phyloP scores from a whole-genome alignment of 37 sponge, comb jelly and placozoan genomes.

The Crambe crambe region DNA sequence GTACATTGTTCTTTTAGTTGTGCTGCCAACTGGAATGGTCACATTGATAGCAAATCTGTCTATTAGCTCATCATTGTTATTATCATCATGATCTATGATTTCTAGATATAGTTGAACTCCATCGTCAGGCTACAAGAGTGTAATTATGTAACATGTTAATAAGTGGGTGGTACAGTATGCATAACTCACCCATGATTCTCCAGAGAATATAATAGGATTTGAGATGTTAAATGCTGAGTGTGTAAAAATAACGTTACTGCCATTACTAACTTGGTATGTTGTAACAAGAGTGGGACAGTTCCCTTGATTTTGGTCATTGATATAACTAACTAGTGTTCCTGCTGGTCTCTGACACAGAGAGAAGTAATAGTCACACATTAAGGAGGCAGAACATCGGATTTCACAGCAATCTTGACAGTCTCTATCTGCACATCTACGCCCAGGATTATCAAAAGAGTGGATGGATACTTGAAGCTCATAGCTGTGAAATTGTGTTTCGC shows the following conservation, averaged over 20 bases:
- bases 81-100: not conserved
- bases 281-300: not conserved
- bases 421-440: not conserved
- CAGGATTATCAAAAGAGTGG: slow-evolving; percentile 5
- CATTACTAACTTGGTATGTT: not conserved
- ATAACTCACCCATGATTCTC: not conserved
- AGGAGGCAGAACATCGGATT: not conserved
- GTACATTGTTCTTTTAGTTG: not conserved
- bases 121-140: not conserved
- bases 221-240: not conserved
- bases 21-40: not conserved
- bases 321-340: not conserved
- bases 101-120: not conserved
- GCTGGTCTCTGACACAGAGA: not conserved
- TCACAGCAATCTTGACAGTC: not conserved
- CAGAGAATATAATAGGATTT: slow-evolving; percentile 1
- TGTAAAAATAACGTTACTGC: not conserved
- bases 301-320: not conserved
- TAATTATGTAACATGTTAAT: no score
- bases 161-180: no score
- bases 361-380: not conserved
- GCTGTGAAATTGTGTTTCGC: slow-evolving; percentile 44
- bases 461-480: slow-evolving; percentile 6
- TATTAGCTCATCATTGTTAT: not conserved
- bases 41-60: slow-evolving; percentile 19